phyloP scores from a whole-genome alignment of 2,113 vertebrate species.

The Shinisaurus crocodilurus region DNA sequence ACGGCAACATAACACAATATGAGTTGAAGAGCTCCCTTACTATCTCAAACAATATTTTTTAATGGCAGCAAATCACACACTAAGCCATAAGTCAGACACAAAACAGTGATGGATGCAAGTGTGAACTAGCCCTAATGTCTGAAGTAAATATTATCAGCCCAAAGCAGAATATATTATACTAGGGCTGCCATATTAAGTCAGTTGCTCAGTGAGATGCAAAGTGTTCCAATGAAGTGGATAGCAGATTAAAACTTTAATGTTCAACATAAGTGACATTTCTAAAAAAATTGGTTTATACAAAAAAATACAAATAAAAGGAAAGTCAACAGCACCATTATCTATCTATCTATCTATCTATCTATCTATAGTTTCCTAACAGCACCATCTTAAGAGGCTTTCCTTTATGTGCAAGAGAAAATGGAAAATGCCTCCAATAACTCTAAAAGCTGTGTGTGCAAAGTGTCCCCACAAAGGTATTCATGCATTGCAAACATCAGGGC shows the following conservation, averaged over 20 bases:
- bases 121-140: not conserved
- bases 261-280: not conserved
- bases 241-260: not conserved
- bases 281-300: not conserved
- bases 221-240: not conserved
- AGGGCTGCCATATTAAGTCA: not conserved
- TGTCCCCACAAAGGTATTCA: no score
- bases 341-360: no score
- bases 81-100: not conserved
- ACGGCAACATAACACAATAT: not conserved
- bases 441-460: not conserved
- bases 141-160: not conserved
- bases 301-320: not conserved
- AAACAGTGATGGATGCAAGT: not conserved
- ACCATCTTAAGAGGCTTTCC: not conserved
- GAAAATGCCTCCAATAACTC: not conserved
- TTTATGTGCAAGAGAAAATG: not conserved
- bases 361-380: not conserved
- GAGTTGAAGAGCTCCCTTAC: not conserved
- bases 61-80: not conserved
- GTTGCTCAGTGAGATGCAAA: no score
- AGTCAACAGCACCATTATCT: not conserved
- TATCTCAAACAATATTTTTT: not conserved
- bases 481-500: no score
- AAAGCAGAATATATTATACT: not conserved